Evolutionary conservation across 1,140 invertebrate genomes (phyloP).

Genomic region (Reticulitermes speratus): DNA sequence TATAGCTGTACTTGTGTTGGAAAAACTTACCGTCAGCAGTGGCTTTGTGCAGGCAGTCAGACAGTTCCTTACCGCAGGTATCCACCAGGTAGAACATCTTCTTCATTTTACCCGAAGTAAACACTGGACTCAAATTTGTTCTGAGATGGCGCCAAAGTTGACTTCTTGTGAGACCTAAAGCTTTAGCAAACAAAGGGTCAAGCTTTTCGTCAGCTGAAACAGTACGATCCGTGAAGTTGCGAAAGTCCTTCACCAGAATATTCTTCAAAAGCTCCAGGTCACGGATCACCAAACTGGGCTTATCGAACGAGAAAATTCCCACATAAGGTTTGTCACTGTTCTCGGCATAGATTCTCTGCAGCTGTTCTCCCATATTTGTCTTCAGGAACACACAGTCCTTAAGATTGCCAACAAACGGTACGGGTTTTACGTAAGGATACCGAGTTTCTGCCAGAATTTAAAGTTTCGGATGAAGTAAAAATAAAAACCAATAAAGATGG

Average conservation of each 20-base stretch:
- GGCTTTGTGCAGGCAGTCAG: background rate
- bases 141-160: background rate
- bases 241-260: conserved; percentile 52
- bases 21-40: no score
- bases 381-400: conserved; percentile 44
- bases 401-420: conserved; percentile 45
- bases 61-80: background rate
- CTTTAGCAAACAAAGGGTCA: background rate
- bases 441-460: conserved; percentile 44
- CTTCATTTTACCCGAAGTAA: conserved; percentile 20
- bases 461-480: background rate
- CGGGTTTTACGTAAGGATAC: conserved; percentile 43
- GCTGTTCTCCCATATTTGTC: conserved; percentile 14
- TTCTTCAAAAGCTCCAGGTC: conserved; percentile 51
- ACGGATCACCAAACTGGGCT: conserved; percentile 44
- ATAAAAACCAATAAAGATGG: no score
- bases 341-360: background rate
- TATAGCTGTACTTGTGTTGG: no score
- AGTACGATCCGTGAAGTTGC: conserved; percentile 49
- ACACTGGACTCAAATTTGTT: background rate
- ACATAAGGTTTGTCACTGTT: background rate
- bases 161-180: background rate
- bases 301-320: background rate
- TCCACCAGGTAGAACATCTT: background rate
- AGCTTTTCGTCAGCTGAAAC: conserved; percentile 20